phyloP scores from a whole-genome alignment of 2,113 vertebrate genomes.

The Rhinichthys klamathensis region DNA sequence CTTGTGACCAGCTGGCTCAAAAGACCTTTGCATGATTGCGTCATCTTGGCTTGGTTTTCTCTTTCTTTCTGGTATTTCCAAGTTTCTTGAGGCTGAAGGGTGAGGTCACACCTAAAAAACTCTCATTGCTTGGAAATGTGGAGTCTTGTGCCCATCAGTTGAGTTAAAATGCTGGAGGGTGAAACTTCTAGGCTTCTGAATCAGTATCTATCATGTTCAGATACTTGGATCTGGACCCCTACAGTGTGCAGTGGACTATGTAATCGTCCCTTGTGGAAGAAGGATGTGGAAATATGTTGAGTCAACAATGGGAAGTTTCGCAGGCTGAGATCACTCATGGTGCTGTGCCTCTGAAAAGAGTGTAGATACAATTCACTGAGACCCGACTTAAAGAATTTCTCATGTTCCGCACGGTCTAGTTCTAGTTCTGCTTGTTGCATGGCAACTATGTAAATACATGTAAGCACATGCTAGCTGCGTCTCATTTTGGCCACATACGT shows the following conservation, averaged over 20 bases:
- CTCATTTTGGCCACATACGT: too few species aligned
- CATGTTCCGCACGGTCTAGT: background rate
- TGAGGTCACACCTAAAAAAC: slow-evolving; percentile 25
- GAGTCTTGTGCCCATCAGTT: background rate
- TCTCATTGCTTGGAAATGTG: slow-evolving; percentile 15
- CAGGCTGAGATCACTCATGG: slow-evolving; percentile 32
- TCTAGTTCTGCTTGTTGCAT: background rate
- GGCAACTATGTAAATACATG: background rate
- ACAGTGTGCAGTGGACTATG: slow-evolving; percentile 17
- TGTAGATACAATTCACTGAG: background rate
- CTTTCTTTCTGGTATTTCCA: slow-evolving; percentile 28
- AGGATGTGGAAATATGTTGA: slow-evolving; percentile 26
- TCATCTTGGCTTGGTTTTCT: slow-evolving; percentile 14
- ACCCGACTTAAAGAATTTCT: background rate
- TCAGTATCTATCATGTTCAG: background rate
- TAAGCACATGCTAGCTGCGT: background rate
- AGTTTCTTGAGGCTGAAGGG: slow-evolving; percentile 14
- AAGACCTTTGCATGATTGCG: slow-evolving; percentile 3
- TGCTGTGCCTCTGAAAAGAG: slow-evolving; percentile 22
- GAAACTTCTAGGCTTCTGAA: background rate
- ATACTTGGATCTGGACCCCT: background rate
- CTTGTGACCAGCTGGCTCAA: background rate
- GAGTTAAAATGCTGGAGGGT: slow-evolving; percentile 5
- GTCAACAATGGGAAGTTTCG: slow-evolving; percentile 43
- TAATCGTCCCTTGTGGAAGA: slow-evolving; percentile 19